A percentile compares a stretch with the other conserved stretches of the same genome.
Conservation (phyloP, 2,888 invertebrate species). For the Yponomeuta plumbellus region DNA sequence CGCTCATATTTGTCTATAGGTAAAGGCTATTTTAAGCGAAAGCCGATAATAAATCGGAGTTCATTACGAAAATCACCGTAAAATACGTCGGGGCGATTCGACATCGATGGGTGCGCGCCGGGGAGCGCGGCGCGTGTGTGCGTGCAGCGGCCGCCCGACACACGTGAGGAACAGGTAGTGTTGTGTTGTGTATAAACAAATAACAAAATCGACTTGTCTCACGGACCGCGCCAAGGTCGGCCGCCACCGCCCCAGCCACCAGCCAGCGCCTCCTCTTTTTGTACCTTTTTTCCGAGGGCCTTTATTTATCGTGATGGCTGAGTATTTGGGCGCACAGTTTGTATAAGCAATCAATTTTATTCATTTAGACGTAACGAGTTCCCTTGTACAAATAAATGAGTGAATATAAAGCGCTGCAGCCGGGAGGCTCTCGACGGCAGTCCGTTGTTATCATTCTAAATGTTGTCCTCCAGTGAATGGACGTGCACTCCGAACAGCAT, state of each 20-base stretch:
- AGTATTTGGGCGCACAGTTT: slow-evolving; percentile 75
- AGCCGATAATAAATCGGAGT: slow-evolving; percentile 64
- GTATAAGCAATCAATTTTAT: slow-evolving; percentile 77
- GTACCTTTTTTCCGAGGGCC: slow-evolving; percentile 60
- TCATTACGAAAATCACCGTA: slow-evolving; percentile 72
- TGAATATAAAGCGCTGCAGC: slow-evolving; percentile 50
- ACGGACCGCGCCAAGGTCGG: slow-evolving; percentile 68
- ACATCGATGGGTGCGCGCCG: slow-evolving; percentile 40
- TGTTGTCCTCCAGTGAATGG: slow-evolving; percentile 33
- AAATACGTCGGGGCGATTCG: slow-evolving; percentile 60
- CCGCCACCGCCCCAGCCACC: slow-evolving; percentile 32
- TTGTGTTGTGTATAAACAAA: slow-evolving; percentile 76
- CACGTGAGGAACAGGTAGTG: slow-evolving; percentile 55
- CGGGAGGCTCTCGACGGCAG: slow-evolving; percentile 34
- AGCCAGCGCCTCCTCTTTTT: slow-evolving; percentile 42
- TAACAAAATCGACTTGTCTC: slow-evolving; percentile 75
- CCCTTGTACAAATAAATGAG: slow-evolving; percentile 67
- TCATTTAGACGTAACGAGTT: slow-evolving; percentile 71
- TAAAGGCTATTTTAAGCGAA: slow-evolving; percentile 56
- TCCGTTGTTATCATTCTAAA: slow-evolving; percentile 43
- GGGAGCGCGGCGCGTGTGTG: slow-evolving; percentile 19
- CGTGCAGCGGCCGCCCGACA: slow-evolving; percentile 17
- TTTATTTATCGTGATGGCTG: slow-evolving; percentile 73
- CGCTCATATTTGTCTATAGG: slow-evolving; percentile 54
- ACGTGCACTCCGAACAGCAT: slow-evolving; percentile 17